Conservation (phyloP, 2,797 vertebrate genomes). For the Anabacerthia variegaticeps region DNA sequence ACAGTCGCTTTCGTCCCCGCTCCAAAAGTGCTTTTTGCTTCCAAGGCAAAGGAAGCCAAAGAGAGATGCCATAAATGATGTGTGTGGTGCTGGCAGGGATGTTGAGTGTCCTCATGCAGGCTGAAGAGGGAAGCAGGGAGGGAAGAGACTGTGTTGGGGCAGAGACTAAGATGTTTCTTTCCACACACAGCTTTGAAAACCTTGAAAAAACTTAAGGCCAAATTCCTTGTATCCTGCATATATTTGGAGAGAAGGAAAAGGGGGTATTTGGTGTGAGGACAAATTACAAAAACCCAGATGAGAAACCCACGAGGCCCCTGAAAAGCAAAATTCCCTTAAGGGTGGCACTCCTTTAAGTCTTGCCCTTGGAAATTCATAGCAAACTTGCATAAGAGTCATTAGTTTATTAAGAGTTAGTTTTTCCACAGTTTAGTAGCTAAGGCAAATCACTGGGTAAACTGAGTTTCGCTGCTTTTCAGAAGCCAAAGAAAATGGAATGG, state of each 20-base stretch:
- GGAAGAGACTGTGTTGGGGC: neutral
- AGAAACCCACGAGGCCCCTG: neutral
- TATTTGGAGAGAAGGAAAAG: neutral
- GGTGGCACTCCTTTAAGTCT: neutral
- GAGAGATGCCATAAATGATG: neutral
- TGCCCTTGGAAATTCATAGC: neutral
- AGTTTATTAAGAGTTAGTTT: neutral
- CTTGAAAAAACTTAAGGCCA: neutral
- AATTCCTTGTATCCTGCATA: neutral
- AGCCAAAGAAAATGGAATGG: neutral
- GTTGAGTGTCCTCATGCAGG: neutral
- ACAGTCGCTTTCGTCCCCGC: rapidly evolving
- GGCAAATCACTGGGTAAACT: neutral
- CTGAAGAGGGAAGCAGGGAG: neutral
- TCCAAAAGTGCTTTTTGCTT: neutral
- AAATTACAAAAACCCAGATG: neutral
- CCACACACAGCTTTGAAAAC: neutral
- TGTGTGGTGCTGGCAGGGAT: rapidly evolving
- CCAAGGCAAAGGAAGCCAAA: neutral
- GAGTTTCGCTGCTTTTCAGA: neutral
- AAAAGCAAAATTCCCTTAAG: neutral
- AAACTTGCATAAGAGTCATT: neutral
- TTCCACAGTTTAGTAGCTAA: neutral
- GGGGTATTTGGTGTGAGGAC: neutral
- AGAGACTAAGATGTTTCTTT: neutral